These are phyloP conservation scores for Daktulosphaira vitifoliae DNA, from an alignment of 1,140 invertebrate genomes.

Conservation along the genomic window DNA sequence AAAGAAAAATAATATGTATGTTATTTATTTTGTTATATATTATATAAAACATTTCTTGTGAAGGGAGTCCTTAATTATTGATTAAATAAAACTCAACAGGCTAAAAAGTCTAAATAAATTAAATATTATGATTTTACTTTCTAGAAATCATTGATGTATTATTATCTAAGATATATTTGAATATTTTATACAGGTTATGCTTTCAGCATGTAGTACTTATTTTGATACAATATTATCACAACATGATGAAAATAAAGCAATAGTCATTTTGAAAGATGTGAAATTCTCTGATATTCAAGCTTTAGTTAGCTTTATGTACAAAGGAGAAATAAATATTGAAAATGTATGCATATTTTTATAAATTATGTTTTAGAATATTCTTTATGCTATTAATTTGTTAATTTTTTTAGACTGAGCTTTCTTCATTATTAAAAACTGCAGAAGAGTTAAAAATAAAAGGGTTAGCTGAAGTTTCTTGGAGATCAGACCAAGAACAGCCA, in stretches of 20 bases:
- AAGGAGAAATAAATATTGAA: slow-evolving; percentile 89
- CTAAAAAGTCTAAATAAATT: too few species aligned
- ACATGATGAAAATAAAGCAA: slow-evolving; percentile 78
- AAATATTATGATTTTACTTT: too few species aligned
- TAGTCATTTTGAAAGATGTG: slow-evolving; percentile 75
- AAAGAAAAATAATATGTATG: background rate
- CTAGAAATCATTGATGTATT: too few species aligned
- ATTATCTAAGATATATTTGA: too few species aligned
- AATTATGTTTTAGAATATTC: background rate
- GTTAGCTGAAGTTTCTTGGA: slow-evolving; percentile 76
- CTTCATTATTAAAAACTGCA: slow-evolving; percentile 78
- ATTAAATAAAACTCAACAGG: too few species aligned
- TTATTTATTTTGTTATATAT: background rate
- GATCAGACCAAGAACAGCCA: slow-evolving; percentile 38
- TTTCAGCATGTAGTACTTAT: slow-evolving; percentile 76
- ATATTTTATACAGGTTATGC: slow-evolving; percentile 52
- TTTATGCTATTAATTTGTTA: background rate
- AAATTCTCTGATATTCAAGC: slow-evolving; percentile 75
- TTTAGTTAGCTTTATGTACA: slow-evolving; percentile 90
- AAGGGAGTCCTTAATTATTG: too few species aligned
- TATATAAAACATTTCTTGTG: too few species aligned
- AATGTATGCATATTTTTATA: slow-evolving; percentile 51
- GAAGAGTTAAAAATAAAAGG: slow-evolving; percentile 87
- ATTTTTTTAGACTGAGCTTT: slow-evolving; percentile 61
- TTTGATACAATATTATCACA: slow-evolving; percentile 80